Base-by-base conservation (phyloP, 1,140 invertebrate genomes). In the Aphaenogaster rudis region DNA sequence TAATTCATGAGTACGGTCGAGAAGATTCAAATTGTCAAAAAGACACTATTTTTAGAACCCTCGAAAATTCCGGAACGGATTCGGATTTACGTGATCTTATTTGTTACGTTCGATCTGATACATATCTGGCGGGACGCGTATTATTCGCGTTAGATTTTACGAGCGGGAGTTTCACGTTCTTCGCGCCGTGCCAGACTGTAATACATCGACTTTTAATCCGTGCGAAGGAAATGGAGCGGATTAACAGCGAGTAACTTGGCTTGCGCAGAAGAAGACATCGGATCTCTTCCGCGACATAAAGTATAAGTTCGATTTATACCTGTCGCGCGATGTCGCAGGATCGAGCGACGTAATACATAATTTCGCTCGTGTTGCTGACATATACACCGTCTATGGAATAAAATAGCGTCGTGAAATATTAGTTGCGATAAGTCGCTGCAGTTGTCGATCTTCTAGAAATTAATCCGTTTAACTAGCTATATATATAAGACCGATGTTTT, bases 1-100 rank as follows among this genome's bases (percentile, higher is more conserved):
- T 91, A 91, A 91, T 91, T 91, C 50, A 88, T 52, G 57, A 88
- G 78, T 28, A 59, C n/a, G 54, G 45, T 81, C 59, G 78, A 61
- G 45, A 87, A 80, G 63, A 85, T 91, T 76, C 15, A 78, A 54
- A 87, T 90, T 69, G 33, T 59, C 36, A 39, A 84, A 54, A 54
- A 42, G 39, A 76, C 6, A 57, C 74, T 79, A 90, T 91, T 28
- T 28, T 28, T 87, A 87, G 67, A 42, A 79, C 8, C 61, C 54
- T 87, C 13, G 64, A 88, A 91, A 84, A 85, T 88, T 91, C 66
- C 67, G 57, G 64, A 59, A 66, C 84, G 78, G 50, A 61, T 50
- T 91, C 59, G 72, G 61, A 91, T 88, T 91, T 90, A 91, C 50
- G 66, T 66, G 72, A 88, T 90, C 61, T 86, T 74, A 86, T 88